Evolutionary conservation across 2,113 vertebrate genomes (phyloP).

Genomic region (Panthera tigris): DNA sequence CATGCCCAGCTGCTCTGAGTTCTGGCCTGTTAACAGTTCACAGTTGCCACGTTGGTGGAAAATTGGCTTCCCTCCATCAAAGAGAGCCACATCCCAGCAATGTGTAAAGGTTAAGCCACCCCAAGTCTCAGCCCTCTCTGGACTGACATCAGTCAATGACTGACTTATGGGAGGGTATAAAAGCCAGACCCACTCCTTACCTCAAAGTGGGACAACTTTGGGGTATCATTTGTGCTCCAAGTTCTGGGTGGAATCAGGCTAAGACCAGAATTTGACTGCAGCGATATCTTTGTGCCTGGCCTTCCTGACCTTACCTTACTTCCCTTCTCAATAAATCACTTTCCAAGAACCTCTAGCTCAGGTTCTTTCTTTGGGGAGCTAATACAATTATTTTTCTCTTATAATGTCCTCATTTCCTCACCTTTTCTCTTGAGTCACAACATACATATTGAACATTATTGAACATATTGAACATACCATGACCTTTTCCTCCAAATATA

Average conservation of each 20-base stretch:
- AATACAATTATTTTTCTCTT: background rate
- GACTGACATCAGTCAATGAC: background rate
- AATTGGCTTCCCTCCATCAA: background rate
- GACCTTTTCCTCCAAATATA: background rate
- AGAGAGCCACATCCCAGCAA: background rate
- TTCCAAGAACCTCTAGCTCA: background rate
- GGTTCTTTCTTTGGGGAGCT: background rate
- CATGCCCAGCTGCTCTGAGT: background rate
- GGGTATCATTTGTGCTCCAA: background rate
- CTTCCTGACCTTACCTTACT: background rate
- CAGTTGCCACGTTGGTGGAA: background rate
- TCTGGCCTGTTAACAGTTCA: background rate
- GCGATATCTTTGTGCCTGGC: background rate
- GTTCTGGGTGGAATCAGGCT: background rate
- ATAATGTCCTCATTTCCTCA: background rate
- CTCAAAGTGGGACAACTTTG: background rate
- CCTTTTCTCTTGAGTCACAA: background rate
- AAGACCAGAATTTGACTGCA: background rate
- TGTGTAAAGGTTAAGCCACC: background rate
- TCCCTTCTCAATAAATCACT: background rate
- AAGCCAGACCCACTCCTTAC: background rate
- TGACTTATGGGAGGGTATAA: background rate
- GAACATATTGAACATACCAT: background rate
- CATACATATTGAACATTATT: background rate
- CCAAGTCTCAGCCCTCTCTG: too few relatives aligned